Evolutionary conservation across 2,888 invertebrate genomes (phyloP).

Genomic region (Drosophila atripex): DNA sequence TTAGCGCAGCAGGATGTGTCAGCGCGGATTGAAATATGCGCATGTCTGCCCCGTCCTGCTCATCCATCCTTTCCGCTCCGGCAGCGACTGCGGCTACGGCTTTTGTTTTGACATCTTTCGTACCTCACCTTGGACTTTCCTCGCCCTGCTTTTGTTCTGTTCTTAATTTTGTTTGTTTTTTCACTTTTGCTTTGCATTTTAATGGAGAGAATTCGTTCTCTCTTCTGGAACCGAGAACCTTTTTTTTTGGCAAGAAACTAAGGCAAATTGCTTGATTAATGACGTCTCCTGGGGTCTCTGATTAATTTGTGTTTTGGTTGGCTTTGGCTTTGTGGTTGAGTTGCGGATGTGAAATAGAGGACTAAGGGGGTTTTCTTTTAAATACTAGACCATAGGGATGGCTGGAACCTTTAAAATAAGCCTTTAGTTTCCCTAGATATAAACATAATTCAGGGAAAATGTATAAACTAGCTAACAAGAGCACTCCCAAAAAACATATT

Average conservation of each 20-base stretch:
- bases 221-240: slow-evolving; percentile 52
- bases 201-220: slow-evolving; percentile 66
- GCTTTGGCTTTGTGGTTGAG: slow-evolving; percentile 23
- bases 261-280: slow-evolving; percentile 70
- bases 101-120: slow-evolving; percentile 75
- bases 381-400: too few relatives aligned
- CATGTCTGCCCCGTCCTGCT: slow-evolving; percentile 57
- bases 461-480: too few relatives aligned
- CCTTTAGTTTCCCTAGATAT: too few relatives aligned
- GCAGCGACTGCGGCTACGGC: slow-evolving; percentile 44
- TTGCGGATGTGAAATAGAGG: slow-evolving; percentile 1
- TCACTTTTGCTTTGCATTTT: slow-evolving; percentile 62
- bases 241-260: slow-evolving; percentile 50
- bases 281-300: slow-evolving; percentile 33
- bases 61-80: slow-evolving; percentile 1
- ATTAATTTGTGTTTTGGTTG: slow-evolving; percentile 4
- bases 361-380: neutral
- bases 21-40: slow-evolving; percentile 78
- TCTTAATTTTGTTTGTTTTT: slow-evolving; percentile 5
- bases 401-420: too few relatives aligned
- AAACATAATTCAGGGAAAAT: too few relatives aligned
- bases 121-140: slow-evolving; percentile 41
- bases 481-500: too few relatives aligned
- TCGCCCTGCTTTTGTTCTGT: slow-evolving; percentile 53
- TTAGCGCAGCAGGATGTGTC: slow-evolving; percentile 82